Conservation (phyloP, 2,888 invertebrate genomes). For the Thecophora atra region DNA sequence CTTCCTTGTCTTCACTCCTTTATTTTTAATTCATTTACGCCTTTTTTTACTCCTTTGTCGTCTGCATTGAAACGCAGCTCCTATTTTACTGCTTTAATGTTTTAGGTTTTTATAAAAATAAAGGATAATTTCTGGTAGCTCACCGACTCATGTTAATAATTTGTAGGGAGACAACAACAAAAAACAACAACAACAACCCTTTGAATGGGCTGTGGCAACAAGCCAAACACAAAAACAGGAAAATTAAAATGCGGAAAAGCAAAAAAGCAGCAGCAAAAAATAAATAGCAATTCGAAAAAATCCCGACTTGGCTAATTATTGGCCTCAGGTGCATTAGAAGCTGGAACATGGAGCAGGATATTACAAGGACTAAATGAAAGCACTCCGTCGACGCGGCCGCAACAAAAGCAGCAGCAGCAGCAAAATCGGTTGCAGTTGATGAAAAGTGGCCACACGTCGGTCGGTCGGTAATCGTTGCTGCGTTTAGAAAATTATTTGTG, state of each 20-base stretch:
- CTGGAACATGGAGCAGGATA: slow-evolving; percentile 32
- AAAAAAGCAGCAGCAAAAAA: slow-evolving; percentile 4
- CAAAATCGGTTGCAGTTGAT: background rate
- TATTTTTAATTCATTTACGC: no score
- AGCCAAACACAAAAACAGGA: slow-evolving; percentile 36
- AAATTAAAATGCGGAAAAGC: slow-evolving; percentile 38
- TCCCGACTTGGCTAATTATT: slow-evolving; percentile 41
- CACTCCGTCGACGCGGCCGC: background rate
- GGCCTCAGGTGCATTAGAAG: slow-evolving; percentile 43
- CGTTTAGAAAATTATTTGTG: background rate
- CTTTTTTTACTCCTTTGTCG: no score
- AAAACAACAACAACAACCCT: background rate
- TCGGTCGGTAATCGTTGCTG: background rate
- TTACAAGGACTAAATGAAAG: slow-evolving; percentile 12
- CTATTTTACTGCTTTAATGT: no score
- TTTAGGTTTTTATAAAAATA: no score
- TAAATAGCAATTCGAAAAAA: background rate
- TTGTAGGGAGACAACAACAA: background rate
- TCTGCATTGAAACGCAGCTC: no score
- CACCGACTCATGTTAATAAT: background rate
- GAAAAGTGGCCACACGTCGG: background rate
- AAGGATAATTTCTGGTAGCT: background rate
- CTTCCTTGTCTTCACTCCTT: background rate
- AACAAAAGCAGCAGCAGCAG: slow-evolving; percentile 31
- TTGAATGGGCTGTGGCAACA: slow-evolving; percentile 10